Conservation (phyloP, 2,888 invertebrate species). For the Cantharis rustica region DNA sequence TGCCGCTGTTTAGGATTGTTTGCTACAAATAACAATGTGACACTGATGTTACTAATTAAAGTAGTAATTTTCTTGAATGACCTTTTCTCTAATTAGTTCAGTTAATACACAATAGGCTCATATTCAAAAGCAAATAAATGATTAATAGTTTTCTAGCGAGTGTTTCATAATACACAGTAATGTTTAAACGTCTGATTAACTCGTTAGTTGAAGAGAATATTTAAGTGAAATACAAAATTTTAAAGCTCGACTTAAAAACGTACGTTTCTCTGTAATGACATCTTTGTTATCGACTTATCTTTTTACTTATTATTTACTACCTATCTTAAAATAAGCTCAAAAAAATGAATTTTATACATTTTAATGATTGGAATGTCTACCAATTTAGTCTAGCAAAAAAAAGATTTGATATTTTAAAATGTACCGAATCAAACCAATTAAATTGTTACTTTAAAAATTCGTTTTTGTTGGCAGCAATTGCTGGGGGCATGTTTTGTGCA, state of each 20-base stretch:
- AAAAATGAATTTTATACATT: neutral
- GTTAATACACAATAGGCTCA: constrained; percentile 1
- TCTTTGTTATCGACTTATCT: neutral
- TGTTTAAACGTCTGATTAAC: neutral
- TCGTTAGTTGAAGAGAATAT: no score
- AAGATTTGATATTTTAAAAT: neutral
- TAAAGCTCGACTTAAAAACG: neutral
- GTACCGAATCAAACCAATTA: neutral
- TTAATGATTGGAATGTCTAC: neutral
- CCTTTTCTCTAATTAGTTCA: constrained; percentile 15
- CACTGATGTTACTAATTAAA: constrained; percentile 26
- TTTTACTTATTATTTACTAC: no score
- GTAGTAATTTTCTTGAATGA: constrained; percentile 11
- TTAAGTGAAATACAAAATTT: neutral
- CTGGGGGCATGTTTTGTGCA: constrained; percentile 8
- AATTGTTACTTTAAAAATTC: neutral
- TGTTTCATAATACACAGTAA: no score
- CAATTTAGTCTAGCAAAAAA: neutral
- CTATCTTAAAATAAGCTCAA: no score
- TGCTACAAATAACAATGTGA: constrained; percentile 2
- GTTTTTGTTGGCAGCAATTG: constrained; percentile 5
- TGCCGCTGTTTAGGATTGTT: neutral
- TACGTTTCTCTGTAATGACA: neutral
- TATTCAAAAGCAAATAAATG: neutral
- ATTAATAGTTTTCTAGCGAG: neutral